Evolutionary conservation across 2,113 vertebrate species (phyloP).

Genomic region (Takifugu bimaculatus): DNA sequence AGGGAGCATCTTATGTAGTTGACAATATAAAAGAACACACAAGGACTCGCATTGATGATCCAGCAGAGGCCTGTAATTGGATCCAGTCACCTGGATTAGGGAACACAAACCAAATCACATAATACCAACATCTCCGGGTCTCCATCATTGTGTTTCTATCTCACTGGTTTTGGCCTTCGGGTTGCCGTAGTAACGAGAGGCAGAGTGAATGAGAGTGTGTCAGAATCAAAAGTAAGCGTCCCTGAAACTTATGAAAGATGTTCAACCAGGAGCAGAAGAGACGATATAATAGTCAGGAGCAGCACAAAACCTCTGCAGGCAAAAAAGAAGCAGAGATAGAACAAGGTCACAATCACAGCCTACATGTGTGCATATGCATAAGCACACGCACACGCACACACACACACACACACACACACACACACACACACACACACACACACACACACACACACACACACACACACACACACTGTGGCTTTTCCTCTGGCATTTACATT

Average conservation of each 20-base stretch:
- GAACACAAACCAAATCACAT: too few species aligned
- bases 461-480: background rate
- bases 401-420: constrained; percentile 13
- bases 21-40: too few species aligned
- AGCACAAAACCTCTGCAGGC: constrained; percentile 55
- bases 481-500: background rate
- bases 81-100: too few species aligned
- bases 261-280: constrained; percentile 51
- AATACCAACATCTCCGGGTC: background rate
- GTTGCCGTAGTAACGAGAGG: constrained; percentile 66
- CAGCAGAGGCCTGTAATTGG: too few species aligned
- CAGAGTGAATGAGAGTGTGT: constrained; percentile 22
- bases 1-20: too few species aligned
- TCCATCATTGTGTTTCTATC: constrained; percentile 27
- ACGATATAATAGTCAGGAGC: constrained; percentile 40
- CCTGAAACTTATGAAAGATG: constrained; percentile 69
- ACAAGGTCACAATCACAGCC: constrained; percentile 37
- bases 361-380: too few species aligned
- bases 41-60: too few species aligned
- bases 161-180: constrained; percentile 59
- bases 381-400: constrained; percentile 16
- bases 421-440: background rate
- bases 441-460: background rate
- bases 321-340: constrained; percentile 15
- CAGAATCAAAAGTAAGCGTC: constrained; percentile 63